Evolutionary conservation across 2,888 invertebrate genomes (phyloP), one percentile per base, ranked within the genome.

Genomic region (Cryptocheilus praepositus): DNA sequence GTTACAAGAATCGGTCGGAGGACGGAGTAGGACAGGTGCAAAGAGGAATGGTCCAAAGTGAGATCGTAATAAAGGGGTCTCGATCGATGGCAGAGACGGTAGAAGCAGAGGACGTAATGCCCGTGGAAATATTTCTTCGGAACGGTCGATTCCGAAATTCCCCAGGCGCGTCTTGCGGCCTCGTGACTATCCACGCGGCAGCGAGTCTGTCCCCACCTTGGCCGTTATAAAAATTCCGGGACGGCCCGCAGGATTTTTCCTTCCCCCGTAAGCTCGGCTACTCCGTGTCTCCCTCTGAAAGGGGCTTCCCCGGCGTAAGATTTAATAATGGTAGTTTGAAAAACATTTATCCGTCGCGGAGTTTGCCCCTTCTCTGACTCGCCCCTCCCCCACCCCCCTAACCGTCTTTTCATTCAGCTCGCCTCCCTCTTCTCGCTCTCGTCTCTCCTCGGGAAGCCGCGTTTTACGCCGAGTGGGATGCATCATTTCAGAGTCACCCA

Each of bases 401-500:
- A 13, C 11, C 18, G 21, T 7, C 25, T 52, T 11, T 0, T 18
- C 22, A 13, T 51, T 18, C 51, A 22, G 25, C 15, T 16, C n/a
- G 13, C n/a, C 8, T 28, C 28, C 15, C 54, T 54, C 15, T 25
- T 58, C 54, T 46, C 13, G 15, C 51, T 51, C 28, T 43, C n/a
- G 60, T 66, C 59, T 49, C 43, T 54, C 36, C 57, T 53, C 59
- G 53, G 59, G 36, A 7, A 36, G 36, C 36, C 7, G 36, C 36
- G 36, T 36, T 36, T 36, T 36, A 36, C 36, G 11, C 71, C 57
- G 55, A 56, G 52, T 15, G 52, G 57, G 62, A 53, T 65, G 75
- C 75, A 70, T 78, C 72, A 72, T 75, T 56, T 58, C 52, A 53
- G 22, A 57, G 56, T 54, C 54, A 58, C 55, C 13, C 51, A 56